Percentiles rank a stretch among this genome's conserved stretches.
phyloP scores from a whole-genome alignment of 2,888 invertebrate species.

The Platynereis dumerilii region DNA sequence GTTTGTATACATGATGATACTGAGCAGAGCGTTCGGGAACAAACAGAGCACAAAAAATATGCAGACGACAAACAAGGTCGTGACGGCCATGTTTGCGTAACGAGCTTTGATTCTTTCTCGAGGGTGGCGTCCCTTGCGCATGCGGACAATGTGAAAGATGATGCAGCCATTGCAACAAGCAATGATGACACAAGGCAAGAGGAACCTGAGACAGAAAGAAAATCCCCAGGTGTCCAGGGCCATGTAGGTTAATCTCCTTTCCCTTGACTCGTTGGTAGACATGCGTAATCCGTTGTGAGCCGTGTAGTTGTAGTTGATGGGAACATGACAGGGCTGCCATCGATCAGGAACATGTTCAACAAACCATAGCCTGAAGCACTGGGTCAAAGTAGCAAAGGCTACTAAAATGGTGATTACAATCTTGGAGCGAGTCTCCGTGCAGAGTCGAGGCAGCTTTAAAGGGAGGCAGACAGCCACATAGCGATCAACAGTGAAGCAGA shows the following conservation, averaged over 20 bases:
- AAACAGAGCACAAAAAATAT: slow-evolving; percentile 28
- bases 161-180: slow-evolving; percentile 28
- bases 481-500: slow-evolving; percentile 33
- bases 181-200: slow-evolving; percentile 29
- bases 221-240: slow-evolving; percentile 25
- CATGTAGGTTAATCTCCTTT: slow-evolving; percentile 22
- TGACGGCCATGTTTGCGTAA: slow-evolving; percentile 26
- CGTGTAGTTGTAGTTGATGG: neutral
- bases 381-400: slow-evolving; percentile 14
- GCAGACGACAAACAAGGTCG: slow-evolving; percentile 30
- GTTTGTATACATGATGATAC: slow-evolving; percentile 14
- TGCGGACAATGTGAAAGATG: slow-evolving; percentile 32
- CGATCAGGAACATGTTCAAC: slow-evolving; percentile 11
- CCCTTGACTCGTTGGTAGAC: neutral
- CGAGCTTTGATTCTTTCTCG: slow-evolving; percentile 14
- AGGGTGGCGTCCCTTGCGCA: slow-evolving; percentile 16
- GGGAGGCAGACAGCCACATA: slow-evolving; percentile 34
- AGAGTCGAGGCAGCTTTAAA: slow-evolving; percentile 23
- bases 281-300: too few species aligned
- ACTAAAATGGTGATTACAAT: slow-evolving; percentile 20
- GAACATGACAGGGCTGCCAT: slow-evolving; percentile 25
- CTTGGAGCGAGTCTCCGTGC: slow-evolving; percentile 25
- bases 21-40: slow-evolving; percentile 26
- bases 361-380: slow-evolving; percentile 23
- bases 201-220: slow-evolving; percentile 27